Evolutionary conservation across 2,113 vertebrate species (phyloP), one percentile per base, ranked within the genome.

Genomic region (Heterocephalus glaber): DNA sequence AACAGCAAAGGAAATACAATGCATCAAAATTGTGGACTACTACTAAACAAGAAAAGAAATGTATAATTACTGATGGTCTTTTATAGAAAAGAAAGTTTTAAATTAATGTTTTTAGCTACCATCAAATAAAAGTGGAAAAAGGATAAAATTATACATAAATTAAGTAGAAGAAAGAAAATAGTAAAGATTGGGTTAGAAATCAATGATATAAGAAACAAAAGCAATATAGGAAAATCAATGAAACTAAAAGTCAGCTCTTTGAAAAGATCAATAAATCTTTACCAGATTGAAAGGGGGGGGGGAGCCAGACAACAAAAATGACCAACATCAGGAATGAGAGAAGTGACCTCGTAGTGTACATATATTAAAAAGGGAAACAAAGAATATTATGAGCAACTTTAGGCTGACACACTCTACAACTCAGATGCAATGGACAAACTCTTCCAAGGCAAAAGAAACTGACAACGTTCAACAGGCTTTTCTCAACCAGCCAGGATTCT

Each of bases 181-280:
- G 89, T 38, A 66, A 86, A 52, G 4, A 66, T 54, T 72, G 60
- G 4, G 38, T 33, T 70, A 76, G 47, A 92, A 81, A 70, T 83
- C n/a, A 65, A 11, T 56, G 20, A 65, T 41, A 88, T 6, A 66
- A 28, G 8, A 87, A 90, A 56, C 33, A 82, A 92, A 88, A 80
- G 38, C 28, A 56, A 58, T 20, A 61, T 3, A 84, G 26, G 61
- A 96, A 86, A 82, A 76, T 74, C 68, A 83, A 77, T 38, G 44
- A 74, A 84, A 85, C 35, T 16, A 72, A 68, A 95, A 89, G 10
- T 65, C 52, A 13, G 20, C n/a, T 94, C 65, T 85, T 92, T 89
- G 58, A 54, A 60, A 84, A 95, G 26, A 65, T 35, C 14, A 63
- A 54, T 66, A 60, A 84, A 81, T 11, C 4, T 49, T 30, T 49